Evolutionary conservation across 2,797 vertebrate genomes (phyloP), one percentile per base, ranked within the genome.

Genomic region (Malurus leucopterus): DNA sequence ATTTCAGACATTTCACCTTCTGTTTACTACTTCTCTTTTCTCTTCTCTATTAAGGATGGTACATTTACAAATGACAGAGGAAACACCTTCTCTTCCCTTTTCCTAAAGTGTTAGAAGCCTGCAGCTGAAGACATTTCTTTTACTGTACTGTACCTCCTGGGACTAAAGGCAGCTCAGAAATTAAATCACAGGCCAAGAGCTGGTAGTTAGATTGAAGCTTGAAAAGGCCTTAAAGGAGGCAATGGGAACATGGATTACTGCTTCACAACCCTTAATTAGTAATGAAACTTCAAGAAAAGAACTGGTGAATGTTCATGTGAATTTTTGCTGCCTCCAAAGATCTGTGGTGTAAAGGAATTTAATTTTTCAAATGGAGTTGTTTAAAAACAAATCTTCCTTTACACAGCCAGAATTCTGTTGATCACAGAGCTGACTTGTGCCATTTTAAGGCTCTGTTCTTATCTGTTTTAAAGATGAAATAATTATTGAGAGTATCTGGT

Each of bases 111-210:
- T 44, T 79, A 55, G 43, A 81, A 86, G 68, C 53, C 70, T 1
- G 11, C 64, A 74, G 77, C 70, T 68, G 74, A 81, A 89, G 74
- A 77, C 47, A 29, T 82, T 93, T 81, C 54, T 93, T 92, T 74
- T 62, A 62, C 71, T 58, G 17, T 27, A 19, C 49, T 55, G 83
- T 91, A 86, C 0, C 80, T 62, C 80, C 64, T n/a, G 77, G 41
- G 68, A 78, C 71, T 75, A 81, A 92, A 84, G 36, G 68, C 71
- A 91, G 79, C 65, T 91, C 74, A 89, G 71, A 93, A 88, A 94
- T 88, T 71, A 62, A 86, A 93, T 92, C 87, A 79, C 51, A 62
- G 84, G 27, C 63, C 0, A 1, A 93, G 44, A 72, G 63, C 61
- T 47, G 34, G 83, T 22, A 73, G 72, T 46, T 68, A 88, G 61